Evolutionary conservation across 2,113 vertebrate species (phyloP).

Genomic region (Gopherus flavomarginatus): DNA sequence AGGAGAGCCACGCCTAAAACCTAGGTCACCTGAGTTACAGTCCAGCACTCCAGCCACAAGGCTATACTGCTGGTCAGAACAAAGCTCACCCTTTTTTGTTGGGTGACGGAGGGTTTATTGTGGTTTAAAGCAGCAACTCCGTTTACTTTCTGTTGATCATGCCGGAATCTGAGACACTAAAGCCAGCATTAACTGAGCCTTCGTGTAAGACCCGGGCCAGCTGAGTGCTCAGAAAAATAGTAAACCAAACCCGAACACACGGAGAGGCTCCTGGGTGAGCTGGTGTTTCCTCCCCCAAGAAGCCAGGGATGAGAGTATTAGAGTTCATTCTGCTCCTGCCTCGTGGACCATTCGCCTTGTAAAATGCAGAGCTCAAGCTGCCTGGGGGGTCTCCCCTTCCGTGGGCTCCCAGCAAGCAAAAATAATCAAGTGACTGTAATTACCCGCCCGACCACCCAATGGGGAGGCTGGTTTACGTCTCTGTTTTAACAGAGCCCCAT

Average conservation of each 20-base stretch:
- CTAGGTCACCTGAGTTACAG: neutral
- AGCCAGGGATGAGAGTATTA: neutral
- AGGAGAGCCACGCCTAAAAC: neutral
- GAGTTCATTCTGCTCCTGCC: neutral
- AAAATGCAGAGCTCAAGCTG: neutral
- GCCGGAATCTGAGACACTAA: neutral
- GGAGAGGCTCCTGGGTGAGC: neutral
- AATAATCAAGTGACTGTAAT: neutral
- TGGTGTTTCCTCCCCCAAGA: neutral
- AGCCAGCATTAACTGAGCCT: neutral
- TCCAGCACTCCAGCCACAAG: too few species aligned
- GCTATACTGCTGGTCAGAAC: neutral
- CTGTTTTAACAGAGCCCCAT: neutral
- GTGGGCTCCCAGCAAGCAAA: neutral
- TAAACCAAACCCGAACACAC: neutral
- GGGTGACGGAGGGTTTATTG: neutral
- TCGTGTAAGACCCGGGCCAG: neutral
- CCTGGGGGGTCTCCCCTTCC: neutral
- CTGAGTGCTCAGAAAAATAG: neutral
- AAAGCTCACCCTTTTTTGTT: neutral
- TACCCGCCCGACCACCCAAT: neutral
- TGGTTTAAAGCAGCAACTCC: neutral
- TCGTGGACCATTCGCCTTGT: neutral
- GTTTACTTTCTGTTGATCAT: neutral
- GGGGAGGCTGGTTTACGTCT: neutral